Evolutionary conservation across 2,797 vertebrate genomes (phyloP), one percentile per base, ranked within the genome.

Genomic region (Australoheros facetus): DNA sequence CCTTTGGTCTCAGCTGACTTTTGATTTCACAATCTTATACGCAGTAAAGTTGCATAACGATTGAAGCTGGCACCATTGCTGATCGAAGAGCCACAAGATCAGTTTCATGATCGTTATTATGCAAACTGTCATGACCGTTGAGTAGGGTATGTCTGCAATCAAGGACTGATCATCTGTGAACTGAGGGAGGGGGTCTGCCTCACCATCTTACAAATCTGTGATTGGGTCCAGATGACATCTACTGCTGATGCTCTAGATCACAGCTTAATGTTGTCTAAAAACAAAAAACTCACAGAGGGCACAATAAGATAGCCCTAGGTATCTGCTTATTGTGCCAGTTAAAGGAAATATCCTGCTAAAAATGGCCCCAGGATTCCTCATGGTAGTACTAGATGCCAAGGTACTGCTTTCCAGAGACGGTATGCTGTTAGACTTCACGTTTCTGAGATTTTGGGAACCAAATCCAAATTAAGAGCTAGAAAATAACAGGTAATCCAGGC

Each of bases 131-230:
- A 11, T 45, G 1, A 64, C 21, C 0, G 17, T 26, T 26, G 48
- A 51, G 3, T 2, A 7, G 16, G 17, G 7, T 7, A 51, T 51
- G 17, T 17, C 48, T 45, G 42, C 10, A 45, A 45, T 42, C 4
- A 45, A 34, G 37, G 23, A 0, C 0, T 26, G 0, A 64, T 2
- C 60, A 0, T 14, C 60, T 42, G 13, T 45, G 23, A 26, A 45
- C 60, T 9, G 37, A 17, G 42, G 7, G 4, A 23, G 12, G 0
- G 59, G n/a, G 59, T 5, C 13, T 62, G 23, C 34, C 7, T 42
- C 59, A 23, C 23, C n/a, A 62, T 23, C 34, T 62, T 23, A 42
- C 34, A 62, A 62, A 42, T 3, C 12, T 39, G 59, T 62, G 59
- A 34, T 34, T 34, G 34, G 34, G 34, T 34, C 34, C 34, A 6